Evolutionary conservation across 2,797 vertebrate species (phyloP), one percentile per base, ranked within the genome.

Genomic region (Lemur catta): DNA sequence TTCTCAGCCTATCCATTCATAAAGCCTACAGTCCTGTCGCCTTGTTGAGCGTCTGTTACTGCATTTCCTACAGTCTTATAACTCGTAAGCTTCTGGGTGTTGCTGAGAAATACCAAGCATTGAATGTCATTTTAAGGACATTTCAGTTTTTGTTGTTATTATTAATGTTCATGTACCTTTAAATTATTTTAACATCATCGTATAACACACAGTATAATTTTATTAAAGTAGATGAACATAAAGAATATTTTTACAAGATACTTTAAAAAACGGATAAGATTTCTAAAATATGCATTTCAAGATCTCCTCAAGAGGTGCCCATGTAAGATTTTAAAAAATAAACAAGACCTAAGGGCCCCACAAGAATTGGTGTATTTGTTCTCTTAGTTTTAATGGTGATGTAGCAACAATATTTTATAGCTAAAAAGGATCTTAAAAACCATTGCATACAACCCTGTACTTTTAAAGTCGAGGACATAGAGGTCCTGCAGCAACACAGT

Each of bases 271-370:
- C 13, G 5, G 33, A 85, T 38, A 52, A 5, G 7, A 5, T 86
- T 97, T 82, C 43, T 89, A 94, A 91, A 91, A 87, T 18, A 76
- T 2, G 80, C 46, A 69, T 91, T 79, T 93, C 79, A 86, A 84
- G 41, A 69, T 85, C 15, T 74, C 50, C 46, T 92, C 46, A 72
- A 76, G 55, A 74, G 12, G 13, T 74, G 14, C 15, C 11, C 17
- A 50, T 8, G 11, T 20, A 76, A 84, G 33, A 52, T 50, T 94
- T 94, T 28, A 0, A 86, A 95, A 97, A 71, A 79, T 28, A 84
- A 93, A 74, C 10, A 79, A 50, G 74, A 75, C 15, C 7, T 38
- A 48, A 76, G 76, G 67, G 20, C 3, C 33, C 43, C 5, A 57
- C 38, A 55, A n/a, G 8, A 97, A 91, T 65, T 35, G 67, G 17